These are phyloP conservation scores for Drosophila kurseongensis DNA, from an alignment of 1,140 invertebrate species.

Conservation along the genomic window DNA sequence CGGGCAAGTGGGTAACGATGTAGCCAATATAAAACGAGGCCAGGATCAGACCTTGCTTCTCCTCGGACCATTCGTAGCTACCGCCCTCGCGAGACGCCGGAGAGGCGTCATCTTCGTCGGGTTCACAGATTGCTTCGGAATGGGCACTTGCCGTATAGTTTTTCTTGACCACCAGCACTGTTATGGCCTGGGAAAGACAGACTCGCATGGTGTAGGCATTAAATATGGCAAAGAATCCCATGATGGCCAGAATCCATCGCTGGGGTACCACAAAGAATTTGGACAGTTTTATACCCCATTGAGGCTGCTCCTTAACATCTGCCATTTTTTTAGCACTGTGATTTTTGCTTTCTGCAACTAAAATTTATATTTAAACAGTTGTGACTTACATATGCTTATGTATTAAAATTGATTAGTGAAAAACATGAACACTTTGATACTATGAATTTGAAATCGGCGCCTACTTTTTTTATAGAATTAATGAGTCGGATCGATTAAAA, in stretches of 20 bases:
- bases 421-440: background rate
- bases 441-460: too few species aligned
- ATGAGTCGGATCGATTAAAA: too few species aligned
- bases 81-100: background rate
- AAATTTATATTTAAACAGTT: background rate
- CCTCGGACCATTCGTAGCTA: slow-evolving; percentile 33
- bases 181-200: slow-evolving; percentile 42
- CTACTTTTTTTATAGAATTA: too few species aligned
- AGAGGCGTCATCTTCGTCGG: background rate
- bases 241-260: slow-evolving; percentile 18
- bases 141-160: background rate
- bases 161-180: slow-evolving; percentile 9
- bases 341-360: too few species aligned
- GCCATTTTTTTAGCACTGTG: background rate
- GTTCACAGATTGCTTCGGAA: background rate
- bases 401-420: too few species aligned
- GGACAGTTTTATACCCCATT: slow-evolving; percentile 5
- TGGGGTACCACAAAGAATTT: slow-evolving; percentile 14
- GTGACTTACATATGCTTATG: too few species aligned
- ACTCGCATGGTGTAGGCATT: slow-evolving; percentile 31
- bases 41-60: slow-evolving; percentile 83
- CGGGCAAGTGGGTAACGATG: slow-evolving; percentile 89
- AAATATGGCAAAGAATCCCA: slow-evolving; percentile 39
- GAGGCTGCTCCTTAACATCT: background rate
- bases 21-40: slow-evolving; percentile 90